Base-by-base conservation (phyloP, 2,888 invertebrate genomes). In the Meta bourneti region DNA sequence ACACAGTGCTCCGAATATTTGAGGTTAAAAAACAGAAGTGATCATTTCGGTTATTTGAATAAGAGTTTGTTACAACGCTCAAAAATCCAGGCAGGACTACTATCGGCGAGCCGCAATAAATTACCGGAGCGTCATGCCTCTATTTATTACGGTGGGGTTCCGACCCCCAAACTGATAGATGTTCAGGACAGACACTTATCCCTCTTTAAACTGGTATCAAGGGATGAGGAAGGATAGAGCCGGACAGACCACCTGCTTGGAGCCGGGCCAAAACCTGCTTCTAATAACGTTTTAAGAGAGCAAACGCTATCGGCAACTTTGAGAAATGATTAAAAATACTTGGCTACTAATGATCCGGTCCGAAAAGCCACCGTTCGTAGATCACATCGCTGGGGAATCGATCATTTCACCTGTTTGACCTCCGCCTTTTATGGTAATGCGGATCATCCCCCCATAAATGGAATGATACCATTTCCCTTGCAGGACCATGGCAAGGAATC, bases 171-270 rank as follows among this genome's bases (percentile, higher is more conserved):
- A 49, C 81, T 89, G 89, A 89, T 89, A 70, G 52, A 78, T 90
- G 84, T 75, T 61, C 61, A 19, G 81, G 48, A 34, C 20, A 52
- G 78, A 79, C 79, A 19, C 74, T 74, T 90, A 74, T 84, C 71
- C 75, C 48, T 79, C 71, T 54, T 52, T 49, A 80, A 48, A 71
- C 69, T 77, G 79, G 70, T 54, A 74, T 20, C n/a, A 78, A 54
- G 51, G 89, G 72, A 69, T 78, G 70, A 77, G 70, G 78, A 86
- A 61, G 72, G 80, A 81, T 88, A 74, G 49, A 74, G 54, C 49
- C 81, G 19, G 52, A 52, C 75, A 85, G 90, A 90, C 90, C 90
- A 90, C 90, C 90, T 85, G 90, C 90, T 90, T 80, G 2, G 85
- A 82, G 48, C 49, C 49, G 54, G 71, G 9, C 7, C 34, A 52